phyloP scores from a whole-genome alignment of 2,888 invertebrate genomes.

The Cepaea hortensis region DNA sequence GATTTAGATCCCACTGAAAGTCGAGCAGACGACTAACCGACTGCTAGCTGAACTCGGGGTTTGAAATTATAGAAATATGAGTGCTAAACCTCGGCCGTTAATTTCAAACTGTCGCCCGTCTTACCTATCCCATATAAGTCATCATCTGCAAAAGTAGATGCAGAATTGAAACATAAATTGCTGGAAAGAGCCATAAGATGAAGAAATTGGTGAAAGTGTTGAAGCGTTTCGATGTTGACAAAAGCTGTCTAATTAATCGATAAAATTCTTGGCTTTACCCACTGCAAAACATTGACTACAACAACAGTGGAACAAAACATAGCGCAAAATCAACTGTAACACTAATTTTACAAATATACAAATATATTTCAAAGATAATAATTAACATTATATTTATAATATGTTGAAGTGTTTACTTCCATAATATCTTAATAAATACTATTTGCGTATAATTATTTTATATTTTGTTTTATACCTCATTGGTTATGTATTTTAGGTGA shows the following conservation, averaged over 20 bases:
- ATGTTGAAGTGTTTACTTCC: not conserved
- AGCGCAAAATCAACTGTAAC: not conserved
- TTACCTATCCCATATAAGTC: constrained; percentile 2
- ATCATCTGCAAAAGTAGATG: constrained; percentile 10
- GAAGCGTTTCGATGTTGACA: constrained; percentile 44
- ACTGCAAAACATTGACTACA: constrained; percentile 37
- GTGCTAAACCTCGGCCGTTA: not conserved
- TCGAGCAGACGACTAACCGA: constrained; percentile 10
- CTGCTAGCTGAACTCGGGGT: not conserved
- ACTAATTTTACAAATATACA: not conserved
- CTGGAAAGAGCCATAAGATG: constrained; percentile 3
- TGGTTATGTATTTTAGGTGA: not conserved
- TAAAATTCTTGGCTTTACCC: constrained; percentile 47
- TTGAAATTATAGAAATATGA: constrained; percentile 5
- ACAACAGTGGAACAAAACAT: not conserved
- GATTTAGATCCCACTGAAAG: too few relatives aligned
- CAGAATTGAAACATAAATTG: not conserved
- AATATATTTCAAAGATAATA: not conserved
- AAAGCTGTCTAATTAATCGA: constrained; percentile 51
- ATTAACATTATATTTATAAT: not conserved
- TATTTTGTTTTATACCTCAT: not conserved
- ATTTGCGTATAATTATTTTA: not conserved
- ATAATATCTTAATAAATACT: not conserved
- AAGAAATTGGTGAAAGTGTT: constrained; percentile 17
- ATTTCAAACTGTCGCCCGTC: not conserved